These are phyloP conservation scores for Pheosia tremula DNA, from an alignment of 2,888 invertebrate genomes.

Conservation along the genomic window DNA sequence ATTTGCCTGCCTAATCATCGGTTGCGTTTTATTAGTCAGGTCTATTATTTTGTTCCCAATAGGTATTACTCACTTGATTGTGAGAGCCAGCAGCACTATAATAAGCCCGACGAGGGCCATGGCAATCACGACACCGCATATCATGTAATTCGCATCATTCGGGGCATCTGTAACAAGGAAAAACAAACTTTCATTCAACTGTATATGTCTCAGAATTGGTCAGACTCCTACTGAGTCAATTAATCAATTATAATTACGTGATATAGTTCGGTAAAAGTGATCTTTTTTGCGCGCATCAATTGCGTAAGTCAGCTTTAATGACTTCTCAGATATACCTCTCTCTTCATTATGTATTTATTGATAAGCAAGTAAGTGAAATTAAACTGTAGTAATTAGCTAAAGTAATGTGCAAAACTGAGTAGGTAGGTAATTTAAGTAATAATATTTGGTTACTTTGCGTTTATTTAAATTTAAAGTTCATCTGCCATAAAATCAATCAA, in stretches of 20 bases:
- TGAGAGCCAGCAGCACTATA: constrained; percentile 91
- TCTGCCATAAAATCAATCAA: too few species aligned
- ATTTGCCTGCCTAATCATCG: background rate
- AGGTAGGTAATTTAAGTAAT: too few species aligned
- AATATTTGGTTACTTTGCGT: too few species aligned
- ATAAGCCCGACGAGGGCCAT: constrained; percentile 92
- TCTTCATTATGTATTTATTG: background rate
- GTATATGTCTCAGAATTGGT: background rate
- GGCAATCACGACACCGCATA: constrained; percentile 92
- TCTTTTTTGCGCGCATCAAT: constrained; percentile 13
- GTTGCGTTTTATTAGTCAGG: background rate
- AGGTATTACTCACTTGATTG: constrained; percentile 87
- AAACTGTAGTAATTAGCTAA: too few species aligned
- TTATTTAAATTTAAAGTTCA: too few species aligned
- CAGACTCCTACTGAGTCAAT: background rate
- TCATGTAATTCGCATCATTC: constrained; percentile 92
- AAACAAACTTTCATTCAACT: constrained; percentile 32
- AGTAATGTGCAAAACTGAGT: too few species aligned
- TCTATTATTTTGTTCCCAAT: constrained; percentile 2
- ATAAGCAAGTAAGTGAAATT: too few species aligned
- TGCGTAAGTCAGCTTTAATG: constrained; percentile 1
- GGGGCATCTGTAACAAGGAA: constrained; percentile 90
- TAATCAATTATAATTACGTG: constrained; percentile 15
- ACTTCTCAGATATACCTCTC: background rate
- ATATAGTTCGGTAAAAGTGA: constrained; percentile 25